Percentiles rank a stretch among this genome's conserved stretches.
These are phyloP conservation scores for Drosophila neocordata DNA, from an alignment of 1,140 invertebrate species.

Conservation along the genomic window DNA sequence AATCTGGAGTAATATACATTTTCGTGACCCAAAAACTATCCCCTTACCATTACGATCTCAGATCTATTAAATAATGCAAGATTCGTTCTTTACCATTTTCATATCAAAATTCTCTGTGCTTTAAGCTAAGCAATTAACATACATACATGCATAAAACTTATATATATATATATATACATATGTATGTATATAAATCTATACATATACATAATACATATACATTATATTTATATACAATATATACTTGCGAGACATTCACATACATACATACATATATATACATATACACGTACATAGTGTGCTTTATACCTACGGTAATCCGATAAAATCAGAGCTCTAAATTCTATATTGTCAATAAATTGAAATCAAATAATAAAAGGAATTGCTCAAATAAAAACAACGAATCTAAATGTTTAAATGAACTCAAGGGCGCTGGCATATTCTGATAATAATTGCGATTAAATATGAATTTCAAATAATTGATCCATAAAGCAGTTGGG, in stretches of 20 bases:
- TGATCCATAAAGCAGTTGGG: no score
- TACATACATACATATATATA: slow-evolving; percentile 32
- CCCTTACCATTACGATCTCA: slow-evolving; percentile 1
- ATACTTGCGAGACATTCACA: slow-evolving; percentile 41
- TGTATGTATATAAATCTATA: slow-evolving; percentile 43
- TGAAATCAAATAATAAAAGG: slow-evolving; percentile 90
- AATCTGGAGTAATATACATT: background rate
- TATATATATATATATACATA: slow-evolving; percentile 38
- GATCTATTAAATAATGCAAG: slow-evolving; percentile 51
- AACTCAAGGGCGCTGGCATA: no score
- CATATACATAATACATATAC: slow-evolving; percentile 50
- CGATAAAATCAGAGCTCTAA: slow-evolving; percentile 55
- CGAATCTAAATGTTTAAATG: slow-evolving; percentile 90
- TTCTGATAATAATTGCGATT: no score
- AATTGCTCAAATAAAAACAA: slow-evolving; percentile 91
- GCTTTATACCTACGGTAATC: slow-evolving; percentile 71
- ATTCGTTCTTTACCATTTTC: slow-evolving; percentile 63
- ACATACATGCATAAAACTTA: slow-evolving; percentile 55
- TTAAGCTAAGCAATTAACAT: slow-evolving; percentile 76
- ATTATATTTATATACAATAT: slow-evolving; percentile 59
- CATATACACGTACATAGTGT: slow-evolving; percentile 56
- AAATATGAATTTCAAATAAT: no score
- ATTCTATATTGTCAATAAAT: slow-evolving; percentile 75
- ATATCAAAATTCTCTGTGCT: slow-evolving; percentile 79
- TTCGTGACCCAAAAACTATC: no score